These are phyloP conservation scores for Otis tarda DNA, from an alignment of 2,113 vertebrate genomes.

Conservation along the genomic window DNA sequence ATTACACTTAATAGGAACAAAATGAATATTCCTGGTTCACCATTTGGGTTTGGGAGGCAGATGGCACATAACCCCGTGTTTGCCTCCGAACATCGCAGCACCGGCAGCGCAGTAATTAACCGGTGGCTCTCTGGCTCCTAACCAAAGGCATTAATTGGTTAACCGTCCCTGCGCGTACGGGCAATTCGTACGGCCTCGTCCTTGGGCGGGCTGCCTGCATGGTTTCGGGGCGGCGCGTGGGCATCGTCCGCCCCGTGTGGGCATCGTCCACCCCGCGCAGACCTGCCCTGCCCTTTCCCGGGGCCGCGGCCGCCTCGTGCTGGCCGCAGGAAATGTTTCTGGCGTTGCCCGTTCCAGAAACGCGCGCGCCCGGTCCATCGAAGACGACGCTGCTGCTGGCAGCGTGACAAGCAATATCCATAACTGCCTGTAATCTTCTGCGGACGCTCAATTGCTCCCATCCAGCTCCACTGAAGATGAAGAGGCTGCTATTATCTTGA, in stretches of 20 bases:
- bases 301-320: not conserved
- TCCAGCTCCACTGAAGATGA: constrained; percentile 31
- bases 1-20: constrained; percentile 79
- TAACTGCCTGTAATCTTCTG: constrained; percentile 61
- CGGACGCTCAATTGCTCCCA: constrained; percentile 33
- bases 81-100: constrained; percentile 28
- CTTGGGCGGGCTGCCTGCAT: fast-evolving
- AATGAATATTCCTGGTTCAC: constrained; percentile 77
- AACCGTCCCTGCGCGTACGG: not conserved
- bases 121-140: constrained; percentile 49
- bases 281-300: not conserved
- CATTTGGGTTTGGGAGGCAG: constrained; percentile 68
- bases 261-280: fast-evolving
- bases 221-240: fast-evolving
- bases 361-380: not conserved
- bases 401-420: constrained; percentile 61
- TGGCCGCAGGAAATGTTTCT: not conserved
- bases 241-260: fast-evolving
- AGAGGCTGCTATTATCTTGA: constrained; percentile 50
- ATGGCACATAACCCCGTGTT: constrained; percentile 52
- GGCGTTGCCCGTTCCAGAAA: constrained; percentile 10
- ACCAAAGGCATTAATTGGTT: constrained; percentile 63
- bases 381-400: constrained; percentile 57
- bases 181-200: not conserved
- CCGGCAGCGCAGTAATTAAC: constrained; percentile 43